Conservation (phyloP, 2,888 invertebrate genomes). For the Mamestra brassicae region DNA sequence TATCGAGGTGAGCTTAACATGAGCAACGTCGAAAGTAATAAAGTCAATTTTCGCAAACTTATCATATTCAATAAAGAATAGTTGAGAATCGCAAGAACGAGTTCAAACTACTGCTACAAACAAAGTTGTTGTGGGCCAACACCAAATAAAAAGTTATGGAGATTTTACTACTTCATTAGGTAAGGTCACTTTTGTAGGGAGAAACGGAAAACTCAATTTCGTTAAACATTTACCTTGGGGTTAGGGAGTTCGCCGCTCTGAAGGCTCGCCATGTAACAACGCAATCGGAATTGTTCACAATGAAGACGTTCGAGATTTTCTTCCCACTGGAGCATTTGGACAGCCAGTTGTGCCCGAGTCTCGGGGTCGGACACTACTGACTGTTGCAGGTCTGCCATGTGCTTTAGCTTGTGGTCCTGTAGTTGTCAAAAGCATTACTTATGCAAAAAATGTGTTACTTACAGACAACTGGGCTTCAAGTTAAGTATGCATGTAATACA, state of each 20-base stretch:
- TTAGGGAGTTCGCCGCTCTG: slow-evolving; percentile 99
- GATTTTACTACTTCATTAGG: slow-evolving; percentile 66
- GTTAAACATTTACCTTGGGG: slow-evolving; percentile 94
- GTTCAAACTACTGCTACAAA: slow-evolving; percentile 40
- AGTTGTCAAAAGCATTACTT: slow-evolving; percentile 50
- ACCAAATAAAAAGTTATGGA: slow-evolving; percentile 63
- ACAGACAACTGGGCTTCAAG: slow-evolving; percentile 13
- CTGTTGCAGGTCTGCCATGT: slow-evolving; percentile 99
- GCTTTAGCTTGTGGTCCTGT: slow-evolving; percentile 98
- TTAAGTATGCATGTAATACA: slow-evolving; percentile 55
- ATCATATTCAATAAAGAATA: slow-evolving; percentile 39
- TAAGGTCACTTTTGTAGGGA: slow-evolving; percentile 57
- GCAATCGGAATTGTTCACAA: slow-evolving; percentile 98
- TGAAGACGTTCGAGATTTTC: slow-evolving; percentile 98
- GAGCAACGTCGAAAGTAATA: slow-evolving; percentile 44
- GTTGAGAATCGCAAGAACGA: slow-evolving; percentile 40
- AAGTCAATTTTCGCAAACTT: slow-evolving; percentile 45
- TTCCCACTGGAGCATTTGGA: slow-evolving; percentile 98
- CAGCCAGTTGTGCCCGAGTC: slow-evolving; percentile 97
- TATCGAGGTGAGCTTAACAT: slow-evolving; percentile 22
- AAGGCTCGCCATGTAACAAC: slow-evolving; percentile 99
- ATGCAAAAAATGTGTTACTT: slow-evolving; percentile 41
- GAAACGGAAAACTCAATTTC: slow-evolving; percentile 52
- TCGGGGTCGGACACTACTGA: slow-evolving; percentile 98
- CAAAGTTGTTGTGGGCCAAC: slow-evolving; percentile 46